Base-by-base conservation (phyloP, 2,797 vertebrate genomes). In the Avahi laniger region DNA sequence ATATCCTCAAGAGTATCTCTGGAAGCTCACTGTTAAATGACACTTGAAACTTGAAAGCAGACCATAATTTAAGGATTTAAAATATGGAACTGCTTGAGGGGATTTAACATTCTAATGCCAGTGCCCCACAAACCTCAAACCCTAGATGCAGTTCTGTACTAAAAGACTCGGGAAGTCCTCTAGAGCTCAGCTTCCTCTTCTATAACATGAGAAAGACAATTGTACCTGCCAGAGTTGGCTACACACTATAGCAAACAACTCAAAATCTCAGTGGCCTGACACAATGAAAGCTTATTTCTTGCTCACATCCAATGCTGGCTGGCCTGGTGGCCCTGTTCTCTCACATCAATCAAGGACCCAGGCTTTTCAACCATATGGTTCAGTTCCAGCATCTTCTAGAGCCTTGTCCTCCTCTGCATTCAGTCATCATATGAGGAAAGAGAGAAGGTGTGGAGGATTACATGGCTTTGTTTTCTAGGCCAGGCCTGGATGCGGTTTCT, bases 141-240 rank as follows among this genome's bases (percentile, higher is more conserved):
- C 30, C 67, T 79, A 75, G 38, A 48, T 94, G 90, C 86, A 92
- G 76, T 33, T 91, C 70, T 28, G 0, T 78, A 43, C 35, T 89
- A 8, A 57, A 7, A 28, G 28, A 52, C 52, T 30, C 7, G 28
- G 14, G 70, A 63, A 67, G 26, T 93, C 89, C 76, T 30, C 59
- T 41, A 35, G 76, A 41, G 38, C 46, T 76, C 63, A 69, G 43
- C 70, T 95, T 97, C 94, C 69, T 78, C 75, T 89, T 96, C 50
- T 61, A 7, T n/a, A 26, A 85, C 69, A 79, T 12, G 2, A 81
- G 52, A n/a, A 57, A 50, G 46, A 48, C 59, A 33, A 15, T 17
- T 0, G 17, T 12, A 84, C 43, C 78, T 80, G 24, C 61, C 48
- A 72, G 41, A 24, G 15, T 15, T 57, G 35, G 7, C 52, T 41